phyloP scores from a whole-genome alignment of 2,797 vertebrate genomes.

The Esox masquinongy region DNA sequence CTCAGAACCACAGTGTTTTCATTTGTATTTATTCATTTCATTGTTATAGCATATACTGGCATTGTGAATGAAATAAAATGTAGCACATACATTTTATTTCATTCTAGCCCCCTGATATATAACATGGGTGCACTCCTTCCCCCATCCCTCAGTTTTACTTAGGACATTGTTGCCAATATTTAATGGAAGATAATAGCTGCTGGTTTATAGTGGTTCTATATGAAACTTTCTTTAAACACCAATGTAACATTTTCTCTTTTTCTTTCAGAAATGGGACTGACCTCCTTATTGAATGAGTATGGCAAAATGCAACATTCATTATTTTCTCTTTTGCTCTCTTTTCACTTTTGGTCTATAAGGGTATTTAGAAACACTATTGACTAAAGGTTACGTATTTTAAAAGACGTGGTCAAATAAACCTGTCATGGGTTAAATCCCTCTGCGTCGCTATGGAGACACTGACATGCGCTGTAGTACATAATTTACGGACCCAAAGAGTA shows the following conservation, averaged over 20 bases:
- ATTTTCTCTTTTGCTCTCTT: not conserved
- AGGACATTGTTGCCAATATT: not conserved
- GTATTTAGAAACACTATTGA: slow-evolving; percentile 1
- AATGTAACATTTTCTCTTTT: not conserved
- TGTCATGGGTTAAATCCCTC: slow-evolving; percentile 60
- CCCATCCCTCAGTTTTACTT: not conserved
- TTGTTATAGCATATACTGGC: slow-evolving; percentile 1
- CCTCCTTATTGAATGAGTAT: not conserved
- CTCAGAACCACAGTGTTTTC: not conserved
- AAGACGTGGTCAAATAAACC: slow-evolving; percentile 42
- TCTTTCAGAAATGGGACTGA: not conserved
- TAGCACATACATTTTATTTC: slow-evolving; percentile 1
- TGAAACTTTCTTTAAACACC: not conserved
- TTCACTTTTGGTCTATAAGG: not conserved
- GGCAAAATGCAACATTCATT: not conserved
- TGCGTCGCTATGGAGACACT: slow-evolving; percentile 72
- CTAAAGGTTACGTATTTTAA: slow-evolving; percentile 25
- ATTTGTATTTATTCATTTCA: not conserved
- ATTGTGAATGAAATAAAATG: no score
- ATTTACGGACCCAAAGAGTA: no score
- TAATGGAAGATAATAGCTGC: not conserved
- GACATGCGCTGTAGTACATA: slow-evolving; percentile 51
- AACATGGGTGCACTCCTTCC: not conserved
- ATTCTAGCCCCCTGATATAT: not conserved
- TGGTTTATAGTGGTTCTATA: not conserved